phyloP scores from a whole-genome alignment of 2,888 invertebrate species.

The Byasa hedistus region DNA sequence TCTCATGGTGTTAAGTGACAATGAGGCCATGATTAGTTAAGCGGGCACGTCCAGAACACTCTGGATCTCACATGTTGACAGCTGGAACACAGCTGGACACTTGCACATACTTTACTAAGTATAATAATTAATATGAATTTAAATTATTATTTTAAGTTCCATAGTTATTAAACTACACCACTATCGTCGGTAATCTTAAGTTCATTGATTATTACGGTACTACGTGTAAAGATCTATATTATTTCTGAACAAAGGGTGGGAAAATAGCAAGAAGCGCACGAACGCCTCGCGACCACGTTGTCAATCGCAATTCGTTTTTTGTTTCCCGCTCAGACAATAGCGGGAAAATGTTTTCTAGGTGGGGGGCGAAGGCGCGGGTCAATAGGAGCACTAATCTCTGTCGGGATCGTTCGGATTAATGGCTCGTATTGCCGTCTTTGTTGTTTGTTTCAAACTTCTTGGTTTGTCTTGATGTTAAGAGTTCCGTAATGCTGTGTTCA shows the following conservation, averaged over 20 bases:
- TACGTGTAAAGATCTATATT: constrained; percentile 19
- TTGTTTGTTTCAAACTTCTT: constrained; percentile 68
- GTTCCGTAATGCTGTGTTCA: constrained; percentile 55
- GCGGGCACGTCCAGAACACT: no score
- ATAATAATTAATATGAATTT: no score
- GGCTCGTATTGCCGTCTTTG: constrained; percentile 72
- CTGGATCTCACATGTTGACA: no score
- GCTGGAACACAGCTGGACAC: no score
- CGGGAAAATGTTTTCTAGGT: constrained; percentile 72
- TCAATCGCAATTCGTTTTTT: constrained; percentile 70
- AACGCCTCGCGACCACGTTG: constrained; percentile 49
- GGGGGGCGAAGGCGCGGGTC: constrained; percentile 50
- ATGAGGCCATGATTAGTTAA: no score
- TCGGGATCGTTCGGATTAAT: constrained; percentile 74
- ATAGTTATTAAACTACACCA: constrained; percentile 53
- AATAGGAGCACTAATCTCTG: constrained; percentile 74
- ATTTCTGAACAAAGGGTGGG: constrained; percentile 49
- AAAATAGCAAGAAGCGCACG: constrained; percentile 42
- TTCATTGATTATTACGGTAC: background rate
- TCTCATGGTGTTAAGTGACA: no score
- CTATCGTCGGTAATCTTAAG: constrained; percentile 29
- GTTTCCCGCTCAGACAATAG: constrained; percentile 69
- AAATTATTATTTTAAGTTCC: background rate
- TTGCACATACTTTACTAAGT: no score
- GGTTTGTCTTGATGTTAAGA: constrained; percentile 59